Conservation (phyloP, 1,140 invertebrate species). For the Spodoptera frugiperda region DNA sequence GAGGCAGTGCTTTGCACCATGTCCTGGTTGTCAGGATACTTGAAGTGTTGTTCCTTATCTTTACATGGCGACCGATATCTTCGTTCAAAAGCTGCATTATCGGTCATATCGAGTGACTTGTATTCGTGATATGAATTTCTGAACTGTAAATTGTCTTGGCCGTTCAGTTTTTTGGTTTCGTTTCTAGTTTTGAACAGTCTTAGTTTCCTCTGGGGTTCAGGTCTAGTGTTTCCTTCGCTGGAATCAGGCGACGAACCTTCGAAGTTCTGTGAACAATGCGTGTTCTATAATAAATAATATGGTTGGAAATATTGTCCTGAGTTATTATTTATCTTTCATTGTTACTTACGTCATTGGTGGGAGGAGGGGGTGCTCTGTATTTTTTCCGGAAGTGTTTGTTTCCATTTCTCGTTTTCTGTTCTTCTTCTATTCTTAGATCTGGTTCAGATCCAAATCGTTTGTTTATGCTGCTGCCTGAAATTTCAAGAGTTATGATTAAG, state of each 20-base stretch:
- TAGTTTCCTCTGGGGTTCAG: conserved; percentile 86
- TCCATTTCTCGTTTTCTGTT: conserved; percentile 73
- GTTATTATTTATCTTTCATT: neutral
- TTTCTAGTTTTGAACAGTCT: conserved; percentile 91
- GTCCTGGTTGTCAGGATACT: conserved; percentile 77
- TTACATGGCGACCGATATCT: conserved; percentile 80
- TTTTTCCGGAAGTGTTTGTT: conserved; percentile 88
- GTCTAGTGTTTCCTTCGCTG: conserved; percentile 82
- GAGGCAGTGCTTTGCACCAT: conserved; percentile 81
- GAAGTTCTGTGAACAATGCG: conserved; percentile 60
- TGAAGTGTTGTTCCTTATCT: conserved; percentile 79
- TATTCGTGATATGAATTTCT: conserved; percentile 73
- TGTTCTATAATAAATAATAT: no score
- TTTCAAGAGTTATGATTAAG: neutral
- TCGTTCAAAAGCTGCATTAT: conserved; percentile 75
- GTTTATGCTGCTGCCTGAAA: conserved; percentile 71
- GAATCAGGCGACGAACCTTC: conserved; percentile 87
- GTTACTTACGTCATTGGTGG: conserved; percentile 71
- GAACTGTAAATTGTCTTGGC: conserved; percentile 66
- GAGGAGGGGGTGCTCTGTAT: conserved; percentile 88
- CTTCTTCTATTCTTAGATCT: conserved; percentile 87
- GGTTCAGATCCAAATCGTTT: conserved; percentile 91
- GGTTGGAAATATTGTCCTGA: neutral
- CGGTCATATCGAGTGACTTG: conserved; percentile 75
- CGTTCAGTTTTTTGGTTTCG: conserved; percentile 87